Percentiles rank a stretch among this genome's conserved stretches.
phyloP scores from a whole-genome alignment of 1,140 invertebrate species.

The Sweltsa coloradensis region DNA sequence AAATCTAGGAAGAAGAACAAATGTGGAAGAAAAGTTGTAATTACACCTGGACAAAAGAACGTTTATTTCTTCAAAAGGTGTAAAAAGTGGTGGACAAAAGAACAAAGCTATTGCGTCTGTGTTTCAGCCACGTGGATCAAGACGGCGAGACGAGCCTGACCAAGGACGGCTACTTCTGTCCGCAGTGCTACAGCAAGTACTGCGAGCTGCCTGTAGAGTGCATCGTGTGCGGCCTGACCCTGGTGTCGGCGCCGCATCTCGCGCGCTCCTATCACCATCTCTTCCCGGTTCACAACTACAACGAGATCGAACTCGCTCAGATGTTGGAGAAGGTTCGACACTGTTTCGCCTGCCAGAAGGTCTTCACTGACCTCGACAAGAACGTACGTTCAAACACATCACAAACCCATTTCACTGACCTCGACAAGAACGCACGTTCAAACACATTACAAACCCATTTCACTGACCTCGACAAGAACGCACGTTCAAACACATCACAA shows the following conservation, averaged over 20 bases:
- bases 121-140: constrained; percentile 67
- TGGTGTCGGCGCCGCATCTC: constrained; percentile 96
- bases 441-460: too few relatives aligned
- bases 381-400: too few relatives aligned
- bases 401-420: too few relatives aligned
- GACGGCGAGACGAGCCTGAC: constrained; percentile 41
- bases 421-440: too few relatives aligned
- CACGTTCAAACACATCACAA: too few relatives aligned
- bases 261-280: constrained; percentile 95
- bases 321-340: constrained; percentile 25
- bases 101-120: too few relatives aligned
- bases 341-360: constrained; percentile 63
- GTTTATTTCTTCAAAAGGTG: too few relatives aligned
- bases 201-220: constrained; percentile 97
- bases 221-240: constrained; percentile 81
- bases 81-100: too few relatives aligned
- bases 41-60: too few relatives aligned
- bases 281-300: constrained; percentile 79
- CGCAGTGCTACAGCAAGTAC: constrained; percentile 93
- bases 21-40: too few relatives aligned
- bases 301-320: constrained; percentile 42
- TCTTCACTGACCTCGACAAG: constrained; percentile 53
- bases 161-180: constrained; percentile 82
- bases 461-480: too few relatives aligned
- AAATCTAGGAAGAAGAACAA: too few relatives aligned